phyloP scores from a whole-genome alignment of 23 tunicate species.

The Halocynthia aurantium region DNA sequence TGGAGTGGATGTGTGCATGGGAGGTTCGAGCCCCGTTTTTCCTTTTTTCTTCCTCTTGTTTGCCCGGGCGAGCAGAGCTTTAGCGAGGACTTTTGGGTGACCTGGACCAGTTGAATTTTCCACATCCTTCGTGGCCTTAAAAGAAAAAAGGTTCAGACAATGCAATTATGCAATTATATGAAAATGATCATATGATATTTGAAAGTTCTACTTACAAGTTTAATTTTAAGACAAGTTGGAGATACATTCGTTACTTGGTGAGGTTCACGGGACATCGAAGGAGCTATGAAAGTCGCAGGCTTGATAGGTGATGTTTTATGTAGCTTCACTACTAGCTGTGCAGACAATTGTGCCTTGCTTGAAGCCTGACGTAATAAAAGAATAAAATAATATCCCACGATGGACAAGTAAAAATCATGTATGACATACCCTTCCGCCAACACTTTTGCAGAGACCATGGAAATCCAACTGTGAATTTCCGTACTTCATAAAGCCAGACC shows the following conservation, averaged over 20 bases:
- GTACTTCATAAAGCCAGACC: slow-evolving; percentile 62
- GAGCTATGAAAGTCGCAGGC: slow-evolving; percentile 88
- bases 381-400: not conserved
- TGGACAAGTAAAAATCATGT: not conserved
- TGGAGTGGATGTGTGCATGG: slow-evolving; percentile 14
- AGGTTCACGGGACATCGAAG: slow-evolving; percentile 13
- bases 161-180: not conserved
- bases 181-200: not conserved
- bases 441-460: slow-evolving; percentile 67
- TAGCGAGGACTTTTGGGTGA: slow-evolving; percentile 36
- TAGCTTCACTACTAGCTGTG: no score
- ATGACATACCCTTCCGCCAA: slow-evolving; percentile 34
- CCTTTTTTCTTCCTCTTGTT: slow-evolving; percentile 11
- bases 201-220: slow-evolving; percentile 24
- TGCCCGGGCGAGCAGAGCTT: slow-evolving; percentile 43
- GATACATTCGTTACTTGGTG: slow-evolving; percentile 24
- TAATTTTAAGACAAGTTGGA: slow-evolving; percentile 38
- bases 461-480: slow-evolving; percentile 66
- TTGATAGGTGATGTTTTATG: slow-evolving; percentile 67
- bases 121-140: not conserved
- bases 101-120: slow-evolving; percentile 34
- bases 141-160: no score
- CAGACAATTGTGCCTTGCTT: not conserved
- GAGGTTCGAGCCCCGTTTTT: not conserved
- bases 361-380: not conserved